Base-by-base conservation (phyloP, 2,797 vertebrate species). In the Sciurus carolinensis region DNA sequence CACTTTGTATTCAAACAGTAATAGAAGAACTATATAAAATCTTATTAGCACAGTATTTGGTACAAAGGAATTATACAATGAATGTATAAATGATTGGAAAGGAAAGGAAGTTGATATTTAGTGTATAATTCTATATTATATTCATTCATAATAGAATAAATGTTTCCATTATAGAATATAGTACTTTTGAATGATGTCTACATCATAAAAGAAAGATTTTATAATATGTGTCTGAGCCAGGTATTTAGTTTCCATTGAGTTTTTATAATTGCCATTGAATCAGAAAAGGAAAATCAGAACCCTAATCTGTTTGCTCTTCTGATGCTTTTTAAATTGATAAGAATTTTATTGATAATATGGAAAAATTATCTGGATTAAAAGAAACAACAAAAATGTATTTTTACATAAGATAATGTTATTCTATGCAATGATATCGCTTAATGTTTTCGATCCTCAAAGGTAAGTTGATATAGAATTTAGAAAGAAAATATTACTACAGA, bases 401-500 rank as follows among this genome's bases (percentile, higher is more conserved):
- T 82, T 82, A 67, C 76, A 28, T 64, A 86, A 81, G 18, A 5
- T 5, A 0, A 0, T 2, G 80, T 67, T 20, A 71, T 59, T 69
- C 15, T 81, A 47, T 42, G 24, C 8, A 26, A 7, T 69, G 52
- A 71, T 36, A 54, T 36, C 67, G 9, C 3, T 73, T 47, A 75
- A 50, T 94, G 13, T 67, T 90, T 87, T 89, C 44, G 44, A 52
- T 73, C 13, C 5, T 22, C 75, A 36, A 72, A 81, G 42, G n/a
- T 62, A 69, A 69, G 52, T 24, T 85, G 30, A 57, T 62, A 17
- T 24, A 52, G 6, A 80, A 73, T 73, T 72, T 88, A 30, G 66
- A 75, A 92, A 50, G 33, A 66, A 96, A 91, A 91, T 87, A 77
- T 77, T 90, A 36, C 6, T 44, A 54, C 18, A 69, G 67, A 73